A percentile compares a stretch with the other conserved stretches of the same genome.
Conservation (phyloP, 2,797 vertebrate genomes). For the Trematomus bernacchii region DNA sequence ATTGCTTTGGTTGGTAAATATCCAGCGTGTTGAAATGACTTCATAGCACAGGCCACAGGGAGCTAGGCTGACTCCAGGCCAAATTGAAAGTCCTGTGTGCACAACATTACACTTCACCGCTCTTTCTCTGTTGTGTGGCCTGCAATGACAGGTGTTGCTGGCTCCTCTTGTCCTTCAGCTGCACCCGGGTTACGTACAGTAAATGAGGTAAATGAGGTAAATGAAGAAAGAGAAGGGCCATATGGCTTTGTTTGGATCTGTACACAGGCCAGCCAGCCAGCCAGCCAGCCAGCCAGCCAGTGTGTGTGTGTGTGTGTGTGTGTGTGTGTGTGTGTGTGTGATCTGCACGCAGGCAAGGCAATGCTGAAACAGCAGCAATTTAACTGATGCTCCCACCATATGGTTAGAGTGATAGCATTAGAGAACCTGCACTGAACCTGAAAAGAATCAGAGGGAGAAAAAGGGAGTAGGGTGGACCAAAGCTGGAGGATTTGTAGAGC, state of each 20-base stretch:
- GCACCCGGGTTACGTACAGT: slow-evolving; percentile 56
- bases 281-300: no score
- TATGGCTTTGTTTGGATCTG: slow-evolving; percentile 76
- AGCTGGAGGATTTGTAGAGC: slow-evolving; percentile 62
- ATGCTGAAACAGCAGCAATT: slow-evolving; percentile 81
- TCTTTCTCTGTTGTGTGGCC: slow-evolving; percentile 26
- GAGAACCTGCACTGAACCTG: slow-evolving; percentile 78
- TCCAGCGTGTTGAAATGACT: no score
- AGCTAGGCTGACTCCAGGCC: slow-evolving; percentile 25
- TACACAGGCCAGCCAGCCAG: slow-evolving; percentile 53
- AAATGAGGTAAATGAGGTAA: slow-evolving; percentile 73
- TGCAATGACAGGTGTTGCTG: slow-evolving; percentile 50
- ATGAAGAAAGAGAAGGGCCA: slow-evolving; percentile 67
- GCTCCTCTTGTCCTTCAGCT: slow-evolving; percentile 68
- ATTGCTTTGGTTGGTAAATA: no score
- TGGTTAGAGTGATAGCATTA: slow-evolving; percentile 85
- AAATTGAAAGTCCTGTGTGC: slow-evolving; percentile 25
- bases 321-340: slow-evolving; percentile 35
- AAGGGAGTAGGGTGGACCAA: slow-evolving; percentile 37
- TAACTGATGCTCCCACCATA: slow-evolving; percentile 85
- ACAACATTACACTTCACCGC: slow-evolving; percentile 13
- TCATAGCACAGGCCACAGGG: not conserved
- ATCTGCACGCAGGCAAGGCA: slow-evolving; percentile 68
- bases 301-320: slow-evolving; percentile 9
- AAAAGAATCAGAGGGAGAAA: slow-evolving; percentile 61